These are phyloP conservation scores for Corynorhinus townsendii DNA, from an alignment of 2,113 vertebrate species.

Conservation along the genomic window DNA sequence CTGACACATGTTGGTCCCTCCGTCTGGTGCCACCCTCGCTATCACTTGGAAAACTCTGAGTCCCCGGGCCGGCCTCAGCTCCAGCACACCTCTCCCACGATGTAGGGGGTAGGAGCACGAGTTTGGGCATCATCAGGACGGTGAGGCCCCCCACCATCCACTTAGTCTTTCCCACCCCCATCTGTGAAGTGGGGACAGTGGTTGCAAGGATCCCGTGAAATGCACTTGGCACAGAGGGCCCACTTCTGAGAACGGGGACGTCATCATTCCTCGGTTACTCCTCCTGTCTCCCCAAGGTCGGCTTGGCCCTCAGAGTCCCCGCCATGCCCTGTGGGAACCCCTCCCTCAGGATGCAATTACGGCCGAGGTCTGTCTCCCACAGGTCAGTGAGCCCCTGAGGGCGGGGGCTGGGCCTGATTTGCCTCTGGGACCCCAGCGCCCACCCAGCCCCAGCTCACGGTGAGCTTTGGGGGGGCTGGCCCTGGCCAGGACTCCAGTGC, in stretches of 20 bases:
- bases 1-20: not conserved
- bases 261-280: too few species aligned
- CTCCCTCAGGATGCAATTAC: not conserved
- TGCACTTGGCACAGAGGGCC: not conserved
- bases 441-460: not conserved
- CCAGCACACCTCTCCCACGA: not conserved
- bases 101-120: fast-evolving
- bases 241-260: not conserved
- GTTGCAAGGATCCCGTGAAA: not conserved
- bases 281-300: not conserved
- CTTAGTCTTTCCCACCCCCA: not conserved
- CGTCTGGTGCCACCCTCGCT: not conserved
- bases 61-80: not conserved
- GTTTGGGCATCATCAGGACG: not conserved
- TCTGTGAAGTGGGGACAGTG: not conserved
- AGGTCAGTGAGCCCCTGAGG: not conserved
- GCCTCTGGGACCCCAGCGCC: not conserved
- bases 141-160: not conserved
- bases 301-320: not conserved
- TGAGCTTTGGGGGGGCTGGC: not conserved
- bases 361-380: not conserved
- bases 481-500: not conserved
- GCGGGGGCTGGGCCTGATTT: not conserved
- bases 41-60: not conserved
- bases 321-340: not conserved